Conservation (phyloP, 2,113 vertebrate genomes). For the Perca fluviatilis region DNA sequence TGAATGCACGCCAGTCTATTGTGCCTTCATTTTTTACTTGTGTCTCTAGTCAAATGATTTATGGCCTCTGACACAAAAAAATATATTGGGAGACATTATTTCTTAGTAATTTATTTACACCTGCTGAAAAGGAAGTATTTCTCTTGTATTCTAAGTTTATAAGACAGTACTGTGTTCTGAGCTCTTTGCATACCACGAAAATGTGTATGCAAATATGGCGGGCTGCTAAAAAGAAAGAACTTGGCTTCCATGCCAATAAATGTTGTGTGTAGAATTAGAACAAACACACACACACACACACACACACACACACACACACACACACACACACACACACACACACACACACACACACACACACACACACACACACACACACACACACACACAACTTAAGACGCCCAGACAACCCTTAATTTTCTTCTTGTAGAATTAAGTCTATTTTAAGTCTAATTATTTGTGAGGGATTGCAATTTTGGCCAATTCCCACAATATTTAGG, state of each 20-base stretch:
- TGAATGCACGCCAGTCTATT: not conserved
- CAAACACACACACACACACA: not conserved
- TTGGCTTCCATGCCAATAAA: not conserved
- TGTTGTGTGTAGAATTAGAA: not conserved
- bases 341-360: not conserved
- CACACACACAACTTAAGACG: too few relatives aligned
- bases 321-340: not conserved
- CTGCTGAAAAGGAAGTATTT: not conserved
- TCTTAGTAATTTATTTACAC: not conserved
- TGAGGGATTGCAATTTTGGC: not conserved
- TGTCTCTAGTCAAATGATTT: not conserved
- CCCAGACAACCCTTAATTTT: constrained; percentile 1
- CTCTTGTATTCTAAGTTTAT: not conserved
- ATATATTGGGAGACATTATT: not conserved
- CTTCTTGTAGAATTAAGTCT: not conserved
- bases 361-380: not conserved
- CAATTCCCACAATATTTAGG: not conserved
- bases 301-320: not conserved
- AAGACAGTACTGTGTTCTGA: not conserved
- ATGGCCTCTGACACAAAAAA: not conserved
- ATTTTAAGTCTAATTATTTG: not conserved
- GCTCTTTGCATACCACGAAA: not conserved
- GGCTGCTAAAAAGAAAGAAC: not conserved
- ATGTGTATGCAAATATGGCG: not conserved
- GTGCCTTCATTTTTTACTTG: not conserved